These are phyloP conservation scores for Piaya cayana DNA, from an alignment of 2,113 vertebrate genomes.

Conservation along the genomic window DNA sequence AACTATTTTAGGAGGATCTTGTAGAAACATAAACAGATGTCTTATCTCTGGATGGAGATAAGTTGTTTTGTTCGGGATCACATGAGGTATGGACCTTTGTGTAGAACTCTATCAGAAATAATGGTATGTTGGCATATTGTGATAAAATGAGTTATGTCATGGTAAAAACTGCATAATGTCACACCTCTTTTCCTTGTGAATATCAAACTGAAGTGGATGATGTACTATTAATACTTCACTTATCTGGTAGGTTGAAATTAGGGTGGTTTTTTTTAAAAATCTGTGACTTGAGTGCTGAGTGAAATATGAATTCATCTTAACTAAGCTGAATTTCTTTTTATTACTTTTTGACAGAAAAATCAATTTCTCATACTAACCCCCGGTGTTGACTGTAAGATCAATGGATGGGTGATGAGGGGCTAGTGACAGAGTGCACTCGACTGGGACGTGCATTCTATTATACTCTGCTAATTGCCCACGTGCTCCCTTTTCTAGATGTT, in stretches of 20 bases:
- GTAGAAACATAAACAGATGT: not conserved
- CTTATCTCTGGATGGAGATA: too few relatives aligned
- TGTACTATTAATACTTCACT: not conserved
- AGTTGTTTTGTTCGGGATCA: not conserved
- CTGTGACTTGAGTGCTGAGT: not conserved
- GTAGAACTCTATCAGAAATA: not conserved
- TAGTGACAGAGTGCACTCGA: not conserved
- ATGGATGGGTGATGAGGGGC: not conserved
- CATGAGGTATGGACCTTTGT: not conserved
- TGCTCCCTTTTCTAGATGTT: not conserved
- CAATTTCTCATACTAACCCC: not conserved
- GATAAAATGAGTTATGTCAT: not conserved
- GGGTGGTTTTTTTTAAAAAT: not conserved
- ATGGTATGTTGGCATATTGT: not conserved
- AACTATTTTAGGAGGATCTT: not conserved
- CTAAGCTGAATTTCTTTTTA: not conserved
- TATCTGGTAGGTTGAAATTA: not conserved
- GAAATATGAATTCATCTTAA: not conserved
- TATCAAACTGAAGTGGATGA: not conserved
- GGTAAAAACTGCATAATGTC: not conserved
- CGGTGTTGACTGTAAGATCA: not conserved
- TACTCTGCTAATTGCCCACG: rapidly evolving
- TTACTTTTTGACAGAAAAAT: not conserved
- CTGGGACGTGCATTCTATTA: not conserved
- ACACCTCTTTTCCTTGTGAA: not conserved